Conservation (phyloP, 2,113 vertebrate genomes). For the Corythornis cristatus region DNA sequence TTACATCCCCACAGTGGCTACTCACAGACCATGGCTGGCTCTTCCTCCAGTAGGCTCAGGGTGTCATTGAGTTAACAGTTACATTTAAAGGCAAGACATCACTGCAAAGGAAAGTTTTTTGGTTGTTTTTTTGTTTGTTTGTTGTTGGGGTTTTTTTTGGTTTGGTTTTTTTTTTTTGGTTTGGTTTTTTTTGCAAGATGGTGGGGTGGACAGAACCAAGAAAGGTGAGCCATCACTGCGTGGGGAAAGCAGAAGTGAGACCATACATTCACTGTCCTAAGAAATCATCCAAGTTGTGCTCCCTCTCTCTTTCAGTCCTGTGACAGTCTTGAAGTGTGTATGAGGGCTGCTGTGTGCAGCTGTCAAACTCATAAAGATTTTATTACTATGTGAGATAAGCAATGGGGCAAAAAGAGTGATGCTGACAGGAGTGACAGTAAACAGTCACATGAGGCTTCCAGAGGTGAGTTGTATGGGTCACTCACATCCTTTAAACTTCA, state of each 20-base stretch:
- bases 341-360: fast-evolving
- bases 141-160: neutral
- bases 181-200: neutral
- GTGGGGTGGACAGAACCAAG: fast-evolving
- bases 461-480: neutral
- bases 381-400: neutral
- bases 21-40: neutral
- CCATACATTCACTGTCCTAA: neutral
- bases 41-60: neutral
- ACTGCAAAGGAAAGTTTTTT: neutral
- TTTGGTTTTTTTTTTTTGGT: no score
- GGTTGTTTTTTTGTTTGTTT: neutral
- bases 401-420: neutral
- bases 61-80: neutral
- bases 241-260: neutral
- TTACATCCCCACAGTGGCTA: fast-evolving
- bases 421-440: neutral
- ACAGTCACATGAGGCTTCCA: neutral
- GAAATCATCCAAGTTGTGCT: neutral
- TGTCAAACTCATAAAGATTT: neutral
- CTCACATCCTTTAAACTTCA: neutral
- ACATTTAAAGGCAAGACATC: neutral
- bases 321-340: neutral
- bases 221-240: fast-evolving
- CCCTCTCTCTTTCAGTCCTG: neutral